phyloP scores from a whole-genome alignment of 2,113 vertebrate species.

The Larimichthys crocea region DNA sequence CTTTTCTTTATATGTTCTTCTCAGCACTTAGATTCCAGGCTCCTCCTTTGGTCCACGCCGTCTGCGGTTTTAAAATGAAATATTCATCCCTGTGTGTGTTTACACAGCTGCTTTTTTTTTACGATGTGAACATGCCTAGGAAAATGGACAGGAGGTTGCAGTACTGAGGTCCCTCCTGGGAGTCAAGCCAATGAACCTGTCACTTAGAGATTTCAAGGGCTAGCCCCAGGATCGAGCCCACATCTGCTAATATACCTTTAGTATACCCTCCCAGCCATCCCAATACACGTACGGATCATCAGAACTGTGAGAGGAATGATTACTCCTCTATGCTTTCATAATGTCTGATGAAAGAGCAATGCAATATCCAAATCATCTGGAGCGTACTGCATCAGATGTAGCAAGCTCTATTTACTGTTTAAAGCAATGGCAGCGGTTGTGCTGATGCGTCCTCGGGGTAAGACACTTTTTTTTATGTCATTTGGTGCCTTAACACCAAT shows the following conservation, averaged over 20 bases:
- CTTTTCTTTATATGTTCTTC: constrained; percentile 6
- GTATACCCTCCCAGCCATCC: neutral
- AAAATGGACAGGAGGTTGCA: constrained; percentile 32
- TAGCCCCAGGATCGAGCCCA: constrained; percentile 3
- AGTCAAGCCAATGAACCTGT: constrained; percentile 54
- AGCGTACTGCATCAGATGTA: neutral
- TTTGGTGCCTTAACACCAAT: constrained; percentile 41
- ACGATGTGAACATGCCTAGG: neutral
- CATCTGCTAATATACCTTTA: constrained; percentile 20
- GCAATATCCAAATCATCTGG: constrained; percentile 31
- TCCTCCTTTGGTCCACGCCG: neutral
- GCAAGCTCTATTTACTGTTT: constrained; percentile 30
- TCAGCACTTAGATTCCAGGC: neutral
- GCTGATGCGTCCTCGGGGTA: constrained; percentile 39
- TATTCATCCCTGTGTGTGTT: constrained; percentile 41
- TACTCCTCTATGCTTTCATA: constrained; percentile 29
- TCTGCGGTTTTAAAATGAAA: constrained; percentile 22
- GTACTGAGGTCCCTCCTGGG: constrained; percentile 18
- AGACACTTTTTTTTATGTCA: constrained; percentile 18
- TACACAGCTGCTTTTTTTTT: constrained; percentile 45
- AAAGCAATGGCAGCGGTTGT: constrained; percentile 23
- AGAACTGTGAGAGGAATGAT: constrained; percentile 22
- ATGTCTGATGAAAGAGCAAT: constrained; percentile 44
- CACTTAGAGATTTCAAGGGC: constrained; percentile 30
- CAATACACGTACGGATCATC: neutral